These are phyloP conservation scores for Aspidapion aeneum DNA, from an alignment of 2,888 invertebrate species.

Conservation along the genomic window DNA sequence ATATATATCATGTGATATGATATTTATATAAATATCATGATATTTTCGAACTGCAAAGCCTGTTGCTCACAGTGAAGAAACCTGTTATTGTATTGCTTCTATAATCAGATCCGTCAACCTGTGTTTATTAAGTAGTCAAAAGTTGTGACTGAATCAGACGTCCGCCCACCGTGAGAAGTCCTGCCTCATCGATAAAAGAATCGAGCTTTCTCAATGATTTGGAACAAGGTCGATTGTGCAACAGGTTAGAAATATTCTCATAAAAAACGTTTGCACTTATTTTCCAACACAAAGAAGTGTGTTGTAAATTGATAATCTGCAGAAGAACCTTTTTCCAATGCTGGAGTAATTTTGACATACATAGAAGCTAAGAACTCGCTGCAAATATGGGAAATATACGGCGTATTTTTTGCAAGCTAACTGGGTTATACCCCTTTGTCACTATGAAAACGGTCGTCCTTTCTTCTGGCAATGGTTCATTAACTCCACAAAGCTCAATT, in stretches of 20 bases:
- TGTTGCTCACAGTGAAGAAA: neutral
- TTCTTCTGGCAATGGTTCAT: neutral
- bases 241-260: neutral
- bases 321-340: neutral
- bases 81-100: neutral
- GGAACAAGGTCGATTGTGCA: neutral
- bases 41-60: too few species aligned
- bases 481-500: neutral
- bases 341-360: neutral
- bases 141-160: neutral
- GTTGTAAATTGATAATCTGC: neutral
- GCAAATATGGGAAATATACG: neutral
- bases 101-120: neutral
- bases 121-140: constrained; percentile 1
- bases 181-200: neutral
- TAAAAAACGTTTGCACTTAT: constrained; percentile 1
- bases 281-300: neutral
- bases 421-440: neutral
- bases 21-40: too few species aligned
- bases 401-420: neutral
- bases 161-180: constrained; percentile 1
- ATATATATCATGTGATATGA: too few species aligned
- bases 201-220: neutral
- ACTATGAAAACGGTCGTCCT: neutral
- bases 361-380: neutral